Evolutionary conservation across 35 echinoderm and acorn worm genomes (phyloP).

Genomic region (Hemicentrotus pulcherrimus): DNA sequence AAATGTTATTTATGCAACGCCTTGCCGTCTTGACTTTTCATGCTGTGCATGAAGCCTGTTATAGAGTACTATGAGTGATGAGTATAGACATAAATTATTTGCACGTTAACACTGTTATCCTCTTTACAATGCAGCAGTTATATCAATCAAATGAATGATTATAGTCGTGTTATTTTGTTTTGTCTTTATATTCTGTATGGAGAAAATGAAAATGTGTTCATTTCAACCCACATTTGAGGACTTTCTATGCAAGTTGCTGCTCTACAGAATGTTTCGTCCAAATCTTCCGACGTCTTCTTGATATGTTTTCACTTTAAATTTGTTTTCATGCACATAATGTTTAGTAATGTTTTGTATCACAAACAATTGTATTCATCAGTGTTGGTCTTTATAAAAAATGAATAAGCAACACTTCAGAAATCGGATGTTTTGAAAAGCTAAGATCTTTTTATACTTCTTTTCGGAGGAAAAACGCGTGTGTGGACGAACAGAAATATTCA

Average conservation of each 20-base stretch:
- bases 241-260: conserved; percentile 1
- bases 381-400: not conserved
- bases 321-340: not conserved
- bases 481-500: not conserved
- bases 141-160: not conserved
- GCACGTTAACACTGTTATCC: conserved; percentile 30
- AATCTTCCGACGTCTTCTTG: not conserved
- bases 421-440: not conserved
- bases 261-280: not conserved
- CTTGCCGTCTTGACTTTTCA: conserved; percentile 48
- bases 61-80: conserved; percentile 45
- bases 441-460: not conserved
- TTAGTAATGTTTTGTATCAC: conserved; percentile 4
- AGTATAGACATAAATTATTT: conserved; percentile 49
- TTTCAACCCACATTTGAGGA: not conserved
- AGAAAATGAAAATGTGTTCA: not conserved
- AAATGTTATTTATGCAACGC: conserved; percentile 43
- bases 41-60: conserved; percentile 41
- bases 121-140: not conserved
- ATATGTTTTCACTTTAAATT: not conserved
- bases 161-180: not conserved
- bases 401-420: not conserved
- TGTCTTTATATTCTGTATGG: not conserved
- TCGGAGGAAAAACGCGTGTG: not conserved
- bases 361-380: not conserved